Evolutionary conservation across 2,113 vertebrate genomes (phyloP), one percentile per base, ranked within the genome.

Genomic region (Gadus macrocephalus): DNA sequence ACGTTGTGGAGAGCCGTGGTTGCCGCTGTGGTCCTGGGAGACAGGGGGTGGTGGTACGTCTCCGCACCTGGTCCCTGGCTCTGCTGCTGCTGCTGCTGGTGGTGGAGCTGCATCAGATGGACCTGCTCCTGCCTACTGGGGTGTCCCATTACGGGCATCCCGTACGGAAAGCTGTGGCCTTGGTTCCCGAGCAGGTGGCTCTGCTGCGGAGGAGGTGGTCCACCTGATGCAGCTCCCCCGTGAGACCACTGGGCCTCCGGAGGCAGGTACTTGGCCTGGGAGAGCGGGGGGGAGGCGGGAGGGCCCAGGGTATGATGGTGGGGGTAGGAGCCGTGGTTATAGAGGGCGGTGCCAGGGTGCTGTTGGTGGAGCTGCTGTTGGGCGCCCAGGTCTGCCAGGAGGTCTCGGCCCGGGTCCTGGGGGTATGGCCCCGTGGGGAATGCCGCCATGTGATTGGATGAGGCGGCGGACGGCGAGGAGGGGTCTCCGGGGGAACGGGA

Each of bases 201-300:
- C 87, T 96, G 96, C 27, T 89, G 87, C 15, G 82, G 80, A 49
- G 42, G 42, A 49, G 42, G 42, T 12, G 83, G 87, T 66, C 92
- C 94, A 16, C 95, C 88, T 20, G 85, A 80, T n/a, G 83, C 56
- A 67, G 82, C 77, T 82, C 92, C 94, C 78, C 94, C 86, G 0
- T 96, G 96, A 78, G 95, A 90, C 97, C 97, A 99, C 62, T 96
- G 95, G 76, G 94, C 94, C 72, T 99, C 97, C 35, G 95, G 93
- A 14, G 95, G 93, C 89, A 98, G 93, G 89, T 96, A 99, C 85
- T 99, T 99, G 89, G 96, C 86, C 64, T 90, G 88, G 38, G 89
- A 71, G 28, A 95, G 91, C 73, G 96, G 94, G 27, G 89, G 86
- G 22, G 83, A 86, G 62, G 92, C 89, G 73, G 93, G 88, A 75